Percentiles rank a stretch among this genome's conserved stretches.
phyloP scores from a whole-genome alignment of 2,113 vertebrate genomes.

The Ovis aries region DNA sequence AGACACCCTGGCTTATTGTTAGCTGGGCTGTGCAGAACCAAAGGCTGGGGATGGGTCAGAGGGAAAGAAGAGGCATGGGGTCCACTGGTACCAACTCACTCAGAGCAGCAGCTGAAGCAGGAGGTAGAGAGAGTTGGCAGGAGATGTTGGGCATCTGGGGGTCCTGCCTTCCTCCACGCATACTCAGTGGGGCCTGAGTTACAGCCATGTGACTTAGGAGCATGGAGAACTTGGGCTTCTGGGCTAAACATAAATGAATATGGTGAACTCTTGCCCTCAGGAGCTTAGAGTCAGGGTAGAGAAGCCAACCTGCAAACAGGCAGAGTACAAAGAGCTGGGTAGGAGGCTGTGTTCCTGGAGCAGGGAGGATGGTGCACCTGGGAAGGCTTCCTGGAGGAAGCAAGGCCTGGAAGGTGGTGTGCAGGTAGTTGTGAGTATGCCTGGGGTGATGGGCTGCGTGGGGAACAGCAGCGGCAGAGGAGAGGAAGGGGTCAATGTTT shows the following conservation, averaged over 20 bases:
- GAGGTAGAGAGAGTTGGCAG: not conserved
- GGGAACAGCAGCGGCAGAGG: not conserved
- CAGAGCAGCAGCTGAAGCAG: not conserved
- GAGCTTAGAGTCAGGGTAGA: not conserved
- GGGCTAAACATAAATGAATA: not conserved
- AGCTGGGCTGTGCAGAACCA: too few species aligned
- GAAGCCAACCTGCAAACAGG: not conserved
- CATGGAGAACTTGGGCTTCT: not conserved
- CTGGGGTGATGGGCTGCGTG: not conserved
- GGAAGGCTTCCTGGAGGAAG: not conserved
- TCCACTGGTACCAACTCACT: not conserved
- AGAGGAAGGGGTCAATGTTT: too few species aligned
- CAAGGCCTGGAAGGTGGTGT: not conserved
- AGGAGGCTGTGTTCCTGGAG: not conserved
- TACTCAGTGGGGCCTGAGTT: not conserved
- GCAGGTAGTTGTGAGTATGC: not conserved
- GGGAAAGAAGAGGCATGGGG: not conserved
- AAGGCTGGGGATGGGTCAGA: not conserved
- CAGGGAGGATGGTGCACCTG: accelerated
- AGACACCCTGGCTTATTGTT: not conserved
- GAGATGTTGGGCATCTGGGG: not conserved
- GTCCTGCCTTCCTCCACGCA: not conserved
- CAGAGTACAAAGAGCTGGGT: not conserved
- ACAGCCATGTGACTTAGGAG: not conserved
- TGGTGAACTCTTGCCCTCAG: not conserved